A percentile compares a stretch with the other conserved stretches of the same genome.
Conservation (phyloP, 2,888 invertebrate genomes). For the Aleiodes testaceus region DNA sequence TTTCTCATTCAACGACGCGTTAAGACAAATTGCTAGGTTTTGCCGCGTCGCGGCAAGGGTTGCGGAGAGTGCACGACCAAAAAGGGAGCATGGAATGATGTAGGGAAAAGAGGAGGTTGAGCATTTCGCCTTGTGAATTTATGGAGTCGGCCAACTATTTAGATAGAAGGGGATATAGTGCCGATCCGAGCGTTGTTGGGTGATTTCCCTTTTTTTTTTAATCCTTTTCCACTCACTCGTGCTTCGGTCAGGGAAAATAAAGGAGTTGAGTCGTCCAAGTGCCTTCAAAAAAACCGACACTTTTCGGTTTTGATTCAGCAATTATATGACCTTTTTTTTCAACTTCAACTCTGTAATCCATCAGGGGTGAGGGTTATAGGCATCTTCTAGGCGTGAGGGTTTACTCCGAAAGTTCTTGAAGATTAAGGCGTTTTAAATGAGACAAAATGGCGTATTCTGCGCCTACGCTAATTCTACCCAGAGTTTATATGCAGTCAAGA, state of each 20-base stretch:
- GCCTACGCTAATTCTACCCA: constrained; percentile 4
- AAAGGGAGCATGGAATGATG: neutral
- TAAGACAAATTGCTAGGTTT: constrained; percentile 43
- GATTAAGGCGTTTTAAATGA: constrained; percentile 31
- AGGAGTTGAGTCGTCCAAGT: neutral
- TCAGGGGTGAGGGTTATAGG: constrained; percentile 10
- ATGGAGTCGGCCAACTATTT: constrained; percentile 67
- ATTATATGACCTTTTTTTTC: constrained; percentile 18
- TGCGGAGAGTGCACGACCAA: constrained; percentile 10
- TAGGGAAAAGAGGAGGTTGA: constrained; percentile 40
- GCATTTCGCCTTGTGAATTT: constrained; percentile 63
- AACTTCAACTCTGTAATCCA: neutral
- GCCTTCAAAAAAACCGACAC: too few relatives aligned
- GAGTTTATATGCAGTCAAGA: constrained; percentile 27
- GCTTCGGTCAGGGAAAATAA: neutral
- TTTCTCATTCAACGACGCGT: constrained; percentile 43
- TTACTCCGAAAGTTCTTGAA: constrained; percentile 16
- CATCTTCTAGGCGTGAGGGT: neutral
- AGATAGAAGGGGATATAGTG: constrained; percentile 62
- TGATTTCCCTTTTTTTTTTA: constrained; percentile 15
- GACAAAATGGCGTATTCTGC: constrained; percentile 9
- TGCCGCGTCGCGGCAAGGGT: constrained; percentile 39
- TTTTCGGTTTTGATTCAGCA: neutral
- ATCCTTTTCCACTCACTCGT: neutral
- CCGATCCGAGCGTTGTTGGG: constrained; percentile 34